A percentile compares a stretch with the other conserved stretches of the same genome.
phyloP scores from a whole-genome alignment of 2,113 vertebrate species.

The Actenoides lindsayi region DNA sequence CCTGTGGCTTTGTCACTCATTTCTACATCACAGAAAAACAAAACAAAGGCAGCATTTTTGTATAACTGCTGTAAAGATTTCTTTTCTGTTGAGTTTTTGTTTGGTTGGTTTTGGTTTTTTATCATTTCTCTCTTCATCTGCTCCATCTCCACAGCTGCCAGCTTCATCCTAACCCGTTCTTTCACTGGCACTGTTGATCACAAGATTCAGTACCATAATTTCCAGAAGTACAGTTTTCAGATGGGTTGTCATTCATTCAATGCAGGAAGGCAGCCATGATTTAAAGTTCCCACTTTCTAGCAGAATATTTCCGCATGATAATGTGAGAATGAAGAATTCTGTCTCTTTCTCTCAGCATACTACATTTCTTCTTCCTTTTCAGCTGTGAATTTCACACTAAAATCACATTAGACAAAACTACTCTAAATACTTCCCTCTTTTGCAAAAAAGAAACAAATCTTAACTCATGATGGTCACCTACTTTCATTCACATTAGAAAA shows the following conservation, averaged over 20 bases:
- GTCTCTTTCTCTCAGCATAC: neutral
- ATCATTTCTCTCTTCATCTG: neutral
- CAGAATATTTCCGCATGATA: neutral
- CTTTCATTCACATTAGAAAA: neutral
- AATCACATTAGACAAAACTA: neutral
- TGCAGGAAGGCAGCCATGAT: neutral
- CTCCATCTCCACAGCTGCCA: neutral
- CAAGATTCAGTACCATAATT: neutral
- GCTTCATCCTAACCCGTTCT: neutral
- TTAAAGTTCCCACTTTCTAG: neutral
- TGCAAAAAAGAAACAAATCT: neutral
- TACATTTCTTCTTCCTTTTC: neutral
- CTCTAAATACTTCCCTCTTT: neutral
- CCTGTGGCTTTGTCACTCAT: neutral
- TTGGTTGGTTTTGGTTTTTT: neutral
- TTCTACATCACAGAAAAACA: neutral
- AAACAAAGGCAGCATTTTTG: neutral
- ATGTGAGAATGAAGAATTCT: neutral
- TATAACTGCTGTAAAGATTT: neutral
- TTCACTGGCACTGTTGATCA: neutral
- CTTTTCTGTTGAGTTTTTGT: neutral
- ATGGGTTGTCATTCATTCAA: neutral
- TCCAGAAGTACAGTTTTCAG: neutral
- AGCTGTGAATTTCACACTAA: neutral
- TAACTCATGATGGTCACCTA: neutral